Evolutionary conservation across 2,113 vertebrate genomes (phyloP), one percentile per base, ranked within the genome.

Genomic region (Hypanus sabinus): DNA sequence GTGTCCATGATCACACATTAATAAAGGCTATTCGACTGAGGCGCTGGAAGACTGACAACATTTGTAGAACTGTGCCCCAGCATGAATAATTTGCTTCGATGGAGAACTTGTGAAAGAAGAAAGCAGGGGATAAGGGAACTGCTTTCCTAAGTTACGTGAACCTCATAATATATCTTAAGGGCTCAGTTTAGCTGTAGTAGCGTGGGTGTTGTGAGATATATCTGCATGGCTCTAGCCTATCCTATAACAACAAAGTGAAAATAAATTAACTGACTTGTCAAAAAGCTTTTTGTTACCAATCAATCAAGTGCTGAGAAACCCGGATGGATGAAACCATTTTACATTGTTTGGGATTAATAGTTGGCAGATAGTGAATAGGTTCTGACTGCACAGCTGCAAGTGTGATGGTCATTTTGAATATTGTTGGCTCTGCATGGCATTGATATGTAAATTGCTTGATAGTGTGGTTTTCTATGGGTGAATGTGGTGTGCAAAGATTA

Each of bases 211-310:
- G 90, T 92, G n/a, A 71, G 90, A 71, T 93, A 93, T 55, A 73
- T 55, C 68, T 71, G 55, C 36, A 33, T 30, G 68, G 33, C 70
- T 38, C 70, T 30, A 11, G 91, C 70, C 91, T 73, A 93, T 55
- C 68, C 68, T 55, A 93, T 22, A 55, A 92, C 91, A 93, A 93
- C 91, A 93, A 93, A 93, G 91, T 93, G 91, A 93, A 93, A 93
- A 93, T 93, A 93, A 93, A 93, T 93, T 93, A 93, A 93, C 91
- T 73, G 91, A 93, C 91, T 93, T 93, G 91, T 93, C 91, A 93
- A 75, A 93, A 71, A 93, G 91, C 91, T 93, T 93, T 73, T 93
- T 93, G 91, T 93, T 46, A 71, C 91, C 68, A 30, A 93, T 93
- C 91, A 93, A 93, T 93, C 91, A 75, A 73, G 38, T 55, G 91